phyloP scores from a whole-genome alignment of 2,797 vertebrate species.

The Valencia hispanica region DNA sequence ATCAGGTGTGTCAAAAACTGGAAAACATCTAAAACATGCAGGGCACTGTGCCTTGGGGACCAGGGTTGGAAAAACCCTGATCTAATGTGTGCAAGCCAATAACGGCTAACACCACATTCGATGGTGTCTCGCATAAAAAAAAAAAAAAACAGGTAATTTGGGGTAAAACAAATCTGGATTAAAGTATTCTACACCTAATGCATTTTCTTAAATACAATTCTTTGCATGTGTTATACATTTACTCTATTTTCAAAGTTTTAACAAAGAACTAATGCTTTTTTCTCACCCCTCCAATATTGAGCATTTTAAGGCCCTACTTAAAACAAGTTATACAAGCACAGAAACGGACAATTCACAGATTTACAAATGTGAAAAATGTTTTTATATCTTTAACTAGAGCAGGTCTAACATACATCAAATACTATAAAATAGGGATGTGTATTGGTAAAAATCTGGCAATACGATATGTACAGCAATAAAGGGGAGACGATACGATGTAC shows the following conservation, averaged over 20 bases:
- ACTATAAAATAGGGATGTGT: no score
- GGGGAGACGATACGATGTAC: no score
- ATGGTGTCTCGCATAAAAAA: no score
- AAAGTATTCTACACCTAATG: background rate
- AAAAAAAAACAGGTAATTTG: background rate
- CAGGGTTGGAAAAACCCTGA: no score
- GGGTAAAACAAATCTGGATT: background rate
- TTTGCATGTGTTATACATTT: background rate
- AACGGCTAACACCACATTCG: no score
- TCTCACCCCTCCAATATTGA: background rate
- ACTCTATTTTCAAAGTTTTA: background rate
- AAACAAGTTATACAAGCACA: background rate
- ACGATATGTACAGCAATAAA: no score
- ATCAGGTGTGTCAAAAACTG: no score
- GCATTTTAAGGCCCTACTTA: background rate
- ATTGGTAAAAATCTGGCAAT: no score
- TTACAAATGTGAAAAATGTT: background rate
- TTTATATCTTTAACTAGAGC: background rate
- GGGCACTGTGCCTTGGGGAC: no score
- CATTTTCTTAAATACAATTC: background rate
- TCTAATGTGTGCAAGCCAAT: no score
- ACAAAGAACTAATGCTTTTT: no score
- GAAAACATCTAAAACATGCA: no score
- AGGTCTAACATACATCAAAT: background rate
- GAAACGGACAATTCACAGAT: background rate